Conservation (phyloP, 2,888 invertebrate genomes). For the Seira musarum region DNA sequence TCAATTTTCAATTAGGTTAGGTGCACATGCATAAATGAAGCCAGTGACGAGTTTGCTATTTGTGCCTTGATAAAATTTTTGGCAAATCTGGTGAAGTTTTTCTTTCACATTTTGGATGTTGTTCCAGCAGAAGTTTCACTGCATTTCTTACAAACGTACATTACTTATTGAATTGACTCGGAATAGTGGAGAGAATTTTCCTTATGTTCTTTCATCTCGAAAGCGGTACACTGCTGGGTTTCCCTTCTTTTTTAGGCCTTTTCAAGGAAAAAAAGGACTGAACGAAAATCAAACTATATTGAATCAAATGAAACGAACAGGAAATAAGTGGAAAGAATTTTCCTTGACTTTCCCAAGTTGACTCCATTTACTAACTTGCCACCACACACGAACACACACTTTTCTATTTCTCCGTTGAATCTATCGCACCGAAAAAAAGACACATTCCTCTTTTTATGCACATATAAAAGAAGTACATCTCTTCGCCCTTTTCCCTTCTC, state of each 20-base stretch:
- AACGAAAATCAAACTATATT: constrained; percentile 61
- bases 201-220: constrained; percentile 45
- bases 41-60: too few relatives aligned
- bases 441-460: background rate
- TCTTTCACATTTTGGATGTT: too few relatives aligned
- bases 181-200: too few relatives aligned
- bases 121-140: too few relatives aligned
- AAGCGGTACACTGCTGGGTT: constrained; percentile 24
- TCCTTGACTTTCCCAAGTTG: constrained; percentile 59
- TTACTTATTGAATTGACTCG: too few relatives aligned
- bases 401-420: too few relatives aligned
- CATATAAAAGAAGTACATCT: background rate
- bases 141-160: too few relatives aligned
- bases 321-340: constrained; percentile 61
- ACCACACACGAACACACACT: constrained; percentile 12
- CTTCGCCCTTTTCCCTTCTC: background rate
- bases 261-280: constrained; percentile 27
- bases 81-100: too few relatives aligned
- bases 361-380: constrained; percentile 39
- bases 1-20: too few relatives aligned
- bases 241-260: background rate
- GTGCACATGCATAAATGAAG: too few relatives aligned
- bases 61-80: too few relatives aligned
- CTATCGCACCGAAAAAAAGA: background rate
- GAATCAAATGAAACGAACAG: constrained; percentile 62